Conservation (phyloP, 2,113 vertebrate genomes). For the Tinamus guttatus region DNA sequence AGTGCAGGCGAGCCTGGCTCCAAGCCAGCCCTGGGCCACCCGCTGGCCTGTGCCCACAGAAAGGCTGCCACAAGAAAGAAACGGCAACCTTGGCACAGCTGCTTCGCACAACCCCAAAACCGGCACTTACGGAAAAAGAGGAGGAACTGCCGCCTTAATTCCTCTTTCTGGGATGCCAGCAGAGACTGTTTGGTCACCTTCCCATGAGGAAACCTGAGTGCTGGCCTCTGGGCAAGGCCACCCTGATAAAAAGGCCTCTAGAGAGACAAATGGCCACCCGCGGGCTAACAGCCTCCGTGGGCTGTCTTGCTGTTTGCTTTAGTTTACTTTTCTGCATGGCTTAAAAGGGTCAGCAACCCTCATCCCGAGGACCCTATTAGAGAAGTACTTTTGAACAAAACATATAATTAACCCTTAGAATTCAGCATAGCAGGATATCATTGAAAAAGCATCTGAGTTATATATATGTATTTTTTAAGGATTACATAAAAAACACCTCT, state of each 20-base stretch:
- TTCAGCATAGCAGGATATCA: conserved; percentile 41
- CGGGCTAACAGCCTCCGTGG: not conserved
- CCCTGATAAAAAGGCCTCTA: not conserved
- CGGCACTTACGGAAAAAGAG: not conserved
- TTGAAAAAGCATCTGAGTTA: conserved; percentile 3
- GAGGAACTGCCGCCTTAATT: not conserved
- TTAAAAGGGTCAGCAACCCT: conserved; percentile 57
- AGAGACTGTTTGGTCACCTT: not conserved
- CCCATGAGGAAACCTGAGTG: not conserved
- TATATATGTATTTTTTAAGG: not conserved
- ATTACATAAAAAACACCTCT: not conserved
- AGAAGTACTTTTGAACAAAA: conserved; percentile 43
- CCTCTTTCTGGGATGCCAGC: not conserved
- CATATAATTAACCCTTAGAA: conserved; percentile 54
- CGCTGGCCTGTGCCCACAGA: not conserved
- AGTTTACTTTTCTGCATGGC: not conserved
- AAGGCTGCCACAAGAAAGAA: not conserved
- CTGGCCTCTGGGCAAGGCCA: not conserved
- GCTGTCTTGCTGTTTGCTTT: conserved; percentile 42
- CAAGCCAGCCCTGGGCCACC: not conserved
- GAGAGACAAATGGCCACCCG: not conserved
- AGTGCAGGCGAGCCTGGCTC: not conserved
- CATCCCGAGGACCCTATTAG: conserved; percentile 12
- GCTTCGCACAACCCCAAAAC: not conserved
- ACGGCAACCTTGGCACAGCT: not conserved